Evolutionary conservation across 2,113 vertebrate species (phyloP), one percentile per base, ranked within the genome.

Genomic region (Planiliza haematocheilus): DNA sequence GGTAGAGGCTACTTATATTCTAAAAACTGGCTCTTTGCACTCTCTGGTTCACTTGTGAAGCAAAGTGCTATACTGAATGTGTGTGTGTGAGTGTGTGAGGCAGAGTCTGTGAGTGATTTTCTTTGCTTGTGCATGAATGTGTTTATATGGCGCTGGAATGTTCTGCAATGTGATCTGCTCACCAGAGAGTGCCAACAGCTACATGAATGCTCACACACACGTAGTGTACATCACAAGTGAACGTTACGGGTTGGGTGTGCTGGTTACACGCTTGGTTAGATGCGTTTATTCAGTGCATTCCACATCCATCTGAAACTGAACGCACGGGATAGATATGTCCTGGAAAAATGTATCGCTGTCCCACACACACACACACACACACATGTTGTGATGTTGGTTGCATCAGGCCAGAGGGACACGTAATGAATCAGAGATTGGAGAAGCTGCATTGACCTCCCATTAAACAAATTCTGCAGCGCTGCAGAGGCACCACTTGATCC

Each of bases 61-160:
- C 67, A 12, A 18, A 64, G 58, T 65, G 64, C 70, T 39, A 34
- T 45, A 42, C 67, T 64, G 46, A 66, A 65, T 69, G 72, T 77
- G 50, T 49, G 48, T 73, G 79, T 74, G 45, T 36, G 18, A 4
- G 20, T 48, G 61, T 41, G 48, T 7, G 7, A 10, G 17, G 8
- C 9, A 20, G 55, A 1, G 36, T 17, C 12, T 65, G 52, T 46
- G 55, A 38, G 66, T 63, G 80, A 20, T 67, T 87, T 85, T 77
- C 74, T 83, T 75, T 86, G 62, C 79, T 79, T 80, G 77, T 74
- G 77, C 45, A 77, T 86, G 89, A 91, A 90, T 90, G 86, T 92
- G 86, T 92, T 91, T 91, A 90, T 86, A 89, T 82, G 84, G 56
- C 71, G 62, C 82, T 78, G 87, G 85, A 91, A 91, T 87, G 89